A percentile compares a stretch with the other conserved stretches of the same genome.
Conservation (phyloP, 2,888 invertebrate species). For the Leptarthrus brevirostris region DNA sequence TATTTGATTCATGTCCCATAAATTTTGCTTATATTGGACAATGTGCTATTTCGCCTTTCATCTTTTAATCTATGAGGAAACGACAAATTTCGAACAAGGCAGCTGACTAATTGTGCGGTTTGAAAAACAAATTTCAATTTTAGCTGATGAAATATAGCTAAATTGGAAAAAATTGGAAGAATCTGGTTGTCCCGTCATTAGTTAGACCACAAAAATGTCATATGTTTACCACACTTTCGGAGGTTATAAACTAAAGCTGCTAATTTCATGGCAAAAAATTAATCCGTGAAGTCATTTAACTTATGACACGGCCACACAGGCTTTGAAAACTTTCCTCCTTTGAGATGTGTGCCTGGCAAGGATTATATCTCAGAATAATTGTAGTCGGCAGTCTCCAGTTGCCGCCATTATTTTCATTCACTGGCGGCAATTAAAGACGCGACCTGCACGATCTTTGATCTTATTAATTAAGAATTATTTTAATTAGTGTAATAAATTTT, state of each 20-base stretch:
- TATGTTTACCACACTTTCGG: not conserved
- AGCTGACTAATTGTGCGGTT: slow-evolving; percentile 35
- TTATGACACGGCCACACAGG: too few relatives aligned
- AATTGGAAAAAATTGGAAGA: not conserved
- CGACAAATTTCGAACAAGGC: slow-evolving; percentile 30
- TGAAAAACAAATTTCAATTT: not conserved
- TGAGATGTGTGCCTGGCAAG: not conserved
- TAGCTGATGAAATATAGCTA: not conserved
- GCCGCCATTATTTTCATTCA: slow-evolving; percentile 42
- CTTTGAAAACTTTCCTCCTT: too few relatives aligned
- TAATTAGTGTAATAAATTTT: slow-evolving; percentile 68
- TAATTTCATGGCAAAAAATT: too few relatives aligned
- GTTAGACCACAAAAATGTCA: not conserved
- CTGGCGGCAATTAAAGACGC: slow-evolving; percentile 46
- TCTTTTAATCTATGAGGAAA: not conserved
- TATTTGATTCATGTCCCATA: slow-evolving; percentile 53
- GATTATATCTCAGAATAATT: slow-evolving; percentile 29
- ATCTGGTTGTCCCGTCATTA: not conserved
- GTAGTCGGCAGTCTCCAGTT: slow-evolving; percentile 14
- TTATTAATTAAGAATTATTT: slow-evolving; percentile 68
- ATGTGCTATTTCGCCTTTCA: slow-evolving; percentile 38
- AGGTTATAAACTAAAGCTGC: too few relatives aligned
- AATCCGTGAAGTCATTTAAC: too few relatives aligned
- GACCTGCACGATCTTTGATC: slow-evolving; percentile 57
- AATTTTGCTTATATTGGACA: slow-evolving; percentile 51